phyloP scores from a whole-genome alignment of 2,888 invertebrate species.

The Chrysomela aeneicollis region DNA sequence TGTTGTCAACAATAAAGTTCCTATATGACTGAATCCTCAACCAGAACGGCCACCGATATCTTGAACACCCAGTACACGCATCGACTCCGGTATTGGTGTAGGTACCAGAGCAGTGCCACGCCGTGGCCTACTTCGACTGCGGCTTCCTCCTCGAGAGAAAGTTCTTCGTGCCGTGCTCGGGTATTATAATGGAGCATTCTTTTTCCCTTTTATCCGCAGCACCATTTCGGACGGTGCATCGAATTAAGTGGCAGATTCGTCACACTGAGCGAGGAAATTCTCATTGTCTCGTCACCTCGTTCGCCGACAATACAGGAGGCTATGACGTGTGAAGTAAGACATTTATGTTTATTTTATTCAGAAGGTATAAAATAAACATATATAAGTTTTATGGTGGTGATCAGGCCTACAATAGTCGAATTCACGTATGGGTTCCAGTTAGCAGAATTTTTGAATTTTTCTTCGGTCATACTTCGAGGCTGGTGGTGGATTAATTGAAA shows the following conservation, averaged over 20 bases:
- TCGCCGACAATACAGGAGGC: neutral
- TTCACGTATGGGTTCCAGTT: no score
- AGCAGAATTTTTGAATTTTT: no score
- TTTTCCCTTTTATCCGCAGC: slow-evolving; percentile 39
- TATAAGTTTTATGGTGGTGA: neutral
- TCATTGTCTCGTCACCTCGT: neutral
- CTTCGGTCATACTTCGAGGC: no score
- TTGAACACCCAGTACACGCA: no score
- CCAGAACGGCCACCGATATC: no score
- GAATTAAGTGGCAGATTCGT: slow-evolving; percentile 8
- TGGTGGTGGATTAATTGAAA: no score
- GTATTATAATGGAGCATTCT: slow-evolving; percentile 36
- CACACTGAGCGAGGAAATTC: neutral
- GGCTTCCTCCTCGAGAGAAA: slow-evolving; percentile 38
- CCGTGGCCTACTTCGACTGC: slow-evolving; percentile 35
- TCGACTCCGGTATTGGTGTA: slow-evolving; percentile 25
- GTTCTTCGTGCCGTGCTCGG: slow-evolving; percentile 34
- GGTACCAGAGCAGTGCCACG: slow-evolving; percentile 27
- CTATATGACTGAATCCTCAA: no score
- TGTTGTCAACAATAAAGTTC: no score
- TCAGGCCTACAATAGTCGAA: neutral
- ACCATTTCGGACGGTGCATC: slow-evolving; percentile 20
- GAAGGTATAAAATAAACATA: no score
- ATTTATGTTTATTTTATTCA: neutral
- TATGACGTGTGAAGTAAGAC: neutral